Conservation (phyloP, 2,113 vertebrate species). For the Mobula birostris region DNA sequence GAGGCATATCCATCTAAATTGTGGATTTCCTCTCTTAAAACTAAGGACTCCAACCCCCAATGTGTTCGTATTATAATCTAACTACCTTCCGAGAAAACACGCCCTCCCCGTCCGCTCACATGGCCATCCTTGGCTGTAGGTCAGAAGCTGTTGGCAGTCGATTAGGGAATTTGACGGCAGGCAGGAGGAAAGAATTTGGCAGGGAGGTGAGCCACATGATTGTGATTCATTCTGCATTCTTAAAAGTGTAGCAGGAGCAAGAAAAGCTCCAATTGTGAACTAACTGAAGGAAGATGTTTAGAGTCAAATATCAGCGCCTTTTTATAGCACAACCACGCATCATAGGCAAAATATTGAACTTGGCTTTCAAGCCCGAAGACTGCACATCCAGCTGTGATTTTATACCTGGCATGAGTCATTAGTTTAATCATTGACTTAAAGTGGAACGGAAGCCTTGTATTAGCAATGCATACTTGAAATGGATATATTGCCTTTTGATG, state of each 20-base stretch:
- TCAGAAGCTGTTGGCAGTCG: slow-evolving; percentile 64
- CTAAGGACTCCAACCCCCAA: slow-evolving; percentile 12
- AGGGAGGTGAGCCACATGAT: slow-evolving; percentile 60
- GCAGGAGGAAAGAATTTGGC: slow-evolving; percentile 68
- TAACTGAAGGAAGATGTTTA: slow-evolving; percentile 59
- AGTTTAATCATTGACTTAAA: slow-evolving; percentile 61
- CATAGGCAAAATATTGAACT: slow-evolving; percentile 77
- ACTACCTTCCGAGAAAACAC: slow-evolving; percentile 42
- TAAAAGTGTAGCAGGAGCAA: slow-evolving; percentile 59
- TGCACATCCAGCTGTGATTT: slow-evolving; percentile 59
- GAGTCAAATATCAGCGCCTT: slow-evolving; percentile 76
- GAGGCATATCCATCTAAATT: neutral
- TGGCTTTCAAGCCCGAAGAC: slow-evolving; percentile 59
- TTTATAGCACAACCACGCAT: slow-evolving; percentile 74
- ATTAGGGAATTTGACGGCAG: slow-evolving; percentile 56
- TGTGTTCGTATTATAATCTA: neutral
- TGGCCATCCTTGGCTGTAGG: slow-evolving; percentile 61
- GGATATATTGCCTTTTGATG: slow-evolving; percentile 37
- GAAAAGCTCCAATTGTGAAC: slow-evolving; percentile 56
- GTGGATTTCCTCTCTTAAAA: neutral
- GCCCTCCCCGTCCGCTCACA: slow-evolving; percentile 46
- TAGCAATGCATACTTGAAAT: slow-evolving; percentile 44
- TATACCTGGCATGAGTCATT: slow-evolving; percentile 60
- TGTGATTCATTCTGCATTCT: slow-evolving; percentile 71
- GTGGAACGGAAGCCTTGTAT: slow-evolving; percentile 62